Evolutionary conservation across 2,888 invertebrate species (phyloP).

Genomic region (Malacosoma neustria): DNA sequence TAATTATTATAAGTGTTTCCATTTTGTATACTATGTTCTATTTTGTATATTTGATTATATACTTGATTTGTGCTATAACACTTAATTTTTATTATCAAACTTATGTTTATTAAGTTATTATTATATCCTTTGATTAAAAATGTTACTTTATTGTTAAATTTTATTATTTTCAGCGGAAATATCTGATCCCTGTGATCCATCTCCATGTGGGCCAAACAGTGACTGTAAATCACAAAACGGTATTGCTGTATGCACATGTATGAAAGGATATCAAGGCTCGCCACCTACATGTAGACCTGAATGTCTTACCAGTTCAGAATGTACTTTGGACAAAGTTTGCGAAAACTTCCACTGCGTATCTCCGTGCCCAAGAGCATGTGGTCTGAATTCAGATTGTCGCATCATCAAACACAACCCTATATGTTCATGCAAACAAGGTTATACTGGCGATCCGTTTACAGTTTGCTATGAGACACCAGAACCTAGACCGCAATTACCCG

Average conservation of each 20-base stretch:
- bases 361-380: slow-evolving; percentile 82
- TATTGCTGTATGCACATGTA: slow-evolving; percentile 82
- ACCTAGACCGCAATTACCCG: slow-evolving; percentile 28
- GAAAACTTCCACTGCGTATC: slow-evolving; percentile 81
- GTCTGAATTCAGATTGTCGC: slow-evolving; percentile 80
- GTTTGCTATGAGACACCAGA: slow-evolving; percentile 47
- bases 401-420: slow-evolving; percentile 83
- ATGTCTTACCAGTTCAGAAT: slow-evolving; percentile 80
- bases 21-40: too few species aligned
- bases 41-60: background rate
- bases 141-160: background rate
- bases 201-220: slow-evolving; percentile 86
- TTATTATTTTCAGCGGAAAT: slow-evolving; percentile 39
- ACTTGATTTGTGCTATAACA: too few species aligned
- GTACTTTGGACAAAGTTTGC: slow-evolving; percentile 78
- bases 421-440: slow-evolving; percentile 78
- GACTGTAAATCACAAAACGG: slow-evolving; percentile 73
- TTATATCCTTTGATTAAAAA: background rate
- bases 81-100: too few species aligned
- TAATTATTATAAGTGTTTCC: too few species aligned
- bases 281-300: slow-evolving; percentile 82
- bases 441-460: slow-evolving; percentile 79
- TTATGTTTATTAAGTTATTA: too few species aligned
- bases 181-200: slow-evolving; percentile 76
- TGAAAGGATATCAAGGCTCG: slow-evolving; percentile 78